Percentiles rank a stretch among this genome's conserved stretches.
Conservation (phyloP, 2,797 vertebrate species). For the Champsocephalus esox region DNA sequence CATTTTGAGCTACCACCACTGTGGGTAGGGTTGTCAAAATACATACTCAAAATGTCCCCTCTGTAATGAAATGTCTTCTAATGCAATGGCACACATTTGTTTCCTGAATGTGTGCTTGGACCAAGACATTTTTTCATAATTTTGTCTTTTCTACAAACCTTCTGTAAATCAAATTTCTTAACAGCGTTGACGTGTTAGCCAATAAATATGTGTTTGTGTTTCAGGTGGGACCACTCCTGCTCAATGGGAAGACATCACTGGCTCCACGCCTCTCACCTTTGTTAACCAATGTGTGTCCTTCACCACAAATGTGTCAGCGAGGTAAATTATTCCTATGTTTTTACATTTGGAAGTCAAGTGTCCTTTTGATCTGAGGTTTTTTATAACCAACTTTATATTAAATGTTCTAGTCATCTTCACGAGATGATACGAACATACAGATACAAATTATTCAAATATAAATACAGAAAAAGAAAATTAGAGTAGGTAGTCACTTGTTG, state of each 20-base stretch:
- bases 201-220: conserved; percentile 46
- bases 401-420: no score
- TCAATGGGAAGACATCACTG: conserved; percentile 99
- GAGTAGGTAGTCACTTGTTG: no score
- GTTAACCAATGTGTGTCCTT: conserved; percentile 98
- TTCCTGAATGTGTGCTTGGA: not conserved
- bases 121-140: not conserved
- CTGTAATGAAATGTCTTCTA: not conserved
- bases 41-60: not conserved
- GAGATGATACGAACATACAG: no score
- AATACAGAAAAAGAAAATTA: no score
- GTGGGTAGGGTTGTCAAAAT: not conserved
- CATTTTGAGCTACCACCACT: not conserved
- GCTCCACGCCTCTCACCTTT: conserved; percentile 95
- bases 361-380: not conserved
- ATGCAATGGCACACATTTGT: not conserved
- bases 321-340: conserved; percentile 77
- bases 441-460: no score
- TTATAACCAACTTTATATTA: no score
- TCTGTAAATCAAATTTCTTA: not conserved
- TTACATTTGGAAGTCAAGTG: not conserved
- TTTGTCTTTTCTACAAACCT: not conserved
- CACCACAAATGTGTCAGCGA: conserved; percentile 97
- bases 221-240: conserved; percentile 97
- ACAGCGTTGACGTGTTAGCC: not conserved